These are phyloP conservation scores for Tupiocoris notatus DNA, from an alignment of 2,888 invertebrate species.

Conservation along the genomic window DNA sequence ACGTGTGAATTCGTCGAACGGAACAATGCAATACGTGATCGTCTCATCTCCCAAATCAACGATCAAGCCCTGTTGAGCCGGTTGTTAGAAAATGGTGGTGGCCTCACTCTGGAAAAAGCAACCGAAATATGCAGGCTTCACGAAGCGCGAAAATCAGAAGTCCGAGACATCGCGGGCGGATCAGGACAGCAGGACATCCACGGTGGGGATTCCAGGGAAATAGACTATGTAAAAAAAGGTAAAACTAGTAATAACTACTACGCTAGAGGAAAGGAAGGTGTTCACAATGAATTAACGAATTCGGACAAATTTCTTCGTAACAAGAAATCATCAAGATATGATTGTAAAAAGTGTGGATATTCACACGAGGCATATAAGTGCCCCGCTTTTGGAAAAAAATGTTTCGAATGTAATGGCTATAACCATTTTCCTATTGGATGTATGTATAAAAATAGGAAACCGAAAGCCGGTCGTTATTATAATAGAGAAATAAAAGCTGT, in stretches of 20 bases:
- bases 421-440: slow-evolving; percentile 45
- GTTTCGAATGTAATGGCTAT: slow-evolving; percentile 33
- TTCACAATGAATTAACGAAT: too few relatives aligned
- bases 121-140: neutral
- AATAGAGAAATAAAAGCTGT: neutral
- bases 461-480: neutral
- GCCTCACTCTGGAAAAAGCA: slow-evolving; percentile 11
- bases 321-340: neutral
- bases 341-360: slow-evolving; percentile 44
- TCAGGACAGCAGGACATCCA: too few relatives aligned
- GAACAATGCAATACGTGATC: slow-evolving; percentile 20
- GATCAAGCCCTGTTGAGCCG: neutral
- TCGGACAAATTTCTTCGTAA: too few relatives aligned
- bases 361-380: slow-evolving; percentile 38
- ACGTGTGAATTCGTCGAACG: slow-evolving; percentile 1
- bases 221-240: neutral
- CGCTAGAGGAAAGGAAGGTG: too few relatives aligned
- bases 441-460: neutral
- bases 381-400: slow-evolving; percentile 44
- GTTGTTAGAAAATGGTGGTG: neutral
- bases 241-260: neutral
- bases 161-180: slow-evolving; percentile 10
- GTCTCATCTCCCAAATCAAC: neutral
- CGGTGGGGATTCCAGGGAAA: too few relatives aligned
- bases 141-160: neutral